phyloP scores from a whole-genome alignment of 2,888 invertebrate genomes.

The Cerastis leucographa region DNA sequence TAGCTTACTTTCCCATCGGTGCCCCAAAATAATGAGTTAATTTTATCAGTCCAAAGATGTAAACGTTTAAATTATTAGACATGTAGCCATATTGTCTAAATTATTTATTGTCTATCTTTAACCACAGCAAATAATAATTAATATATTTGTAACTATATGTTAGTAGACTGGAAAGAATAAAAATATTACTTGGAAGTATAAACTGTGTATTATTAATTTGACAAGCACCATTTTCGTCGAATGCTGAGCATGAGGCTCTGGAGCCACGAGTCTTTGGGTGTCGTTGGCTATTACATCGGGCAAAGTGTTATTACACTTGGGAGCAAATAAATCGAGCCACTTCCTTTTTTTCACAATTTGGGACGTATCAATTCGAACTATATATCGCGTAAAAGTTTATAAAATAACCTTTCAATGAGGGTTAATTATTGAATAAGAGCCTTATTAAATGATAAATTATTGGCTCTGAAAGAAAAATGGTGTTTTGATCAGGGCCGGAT shows the following conservation, averaged over 20 bases:
- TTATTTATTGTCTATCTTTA: conserved; percentile 47
- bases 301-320: not conserved
- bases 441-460: no score
- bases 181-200: conserved; percentile 2
- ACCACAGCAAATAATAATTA: conserved; percentile 21
- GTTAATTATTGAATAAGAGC: no score
- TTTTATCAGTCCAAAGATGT: conserved; percentile 47
- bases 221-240: not conserved
- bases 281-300: not conserved
- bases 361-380: no score
- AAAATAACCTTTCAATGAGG: no score
- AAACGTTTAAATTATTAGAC: conserved; percentile 35
- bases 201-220: conserved; percentile 18
- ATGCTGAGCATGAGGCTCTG: not conserved
- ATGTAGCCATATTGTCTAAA: conserved; percentile 34
- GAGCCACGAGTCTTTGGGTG: not conserved
- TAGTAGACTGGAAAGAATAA: conserved; percentile 26
- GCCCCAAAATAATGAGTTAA: conserved; percentile 17
- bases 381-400: no score
- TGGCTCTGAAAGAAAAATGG: no score
- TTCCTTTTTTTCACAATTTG: no score
- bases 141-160: conserved; percentile 33
- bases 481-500: no score
- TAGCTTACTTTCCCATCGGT: not conserved
- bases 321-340: no score